phyloP scores from a whole-genome alignment of 1,140 invertebrate genomes.

The Gryon sp. region DNA sequence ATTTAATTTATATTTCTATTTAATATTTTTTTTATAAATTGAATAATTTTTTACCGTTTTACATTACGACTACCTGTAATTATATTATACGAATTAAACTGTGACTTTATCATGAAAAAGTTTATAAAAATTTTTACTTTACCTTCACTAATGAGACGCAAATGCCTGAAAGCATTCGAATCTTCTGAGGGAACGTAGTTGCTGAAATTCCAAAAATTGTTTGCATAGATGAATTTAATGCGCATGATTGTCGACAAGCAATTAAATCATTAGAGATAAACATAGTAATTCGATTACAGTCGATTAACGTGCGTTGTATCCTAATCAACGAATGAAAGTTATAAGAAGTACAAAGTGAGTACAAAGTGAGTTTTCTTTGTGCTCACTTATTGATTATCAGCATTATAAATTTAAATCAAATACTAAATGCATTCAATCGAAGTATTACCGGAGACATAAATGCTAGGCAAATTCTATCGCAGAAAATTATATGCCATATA shows the following conservation, averaged over 20 bases:
- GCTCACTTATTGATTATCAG: too few relatives aligned
- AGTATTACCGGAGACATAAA: not conserved
- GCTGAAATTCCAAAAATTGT: slow-evolving; percentile 40
- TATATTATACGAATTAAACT: too few relatives aligned
- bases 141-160: too few relatives aligned
- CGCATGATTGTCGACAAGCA: not conserved
- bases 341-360: not conserved
- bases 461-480: not conserved
- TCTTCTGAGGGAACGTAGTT: slow-evolving; percentile 32
- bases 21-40: too few relatives aligned
- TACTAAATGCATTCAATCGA: too few relatives aligned
- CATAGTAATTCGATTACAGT: not conserved
- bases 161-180: slow-evolving; percentile 23
- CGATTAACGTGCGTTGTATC: not conserved
- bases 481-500: not conserved
- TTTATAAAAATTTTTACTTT: too few relatives aligned
- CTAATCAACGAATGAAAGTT: slow-evolving; percentile 8
- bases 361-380: slow-evolving; percentile 3
- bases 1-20: too few relatives aligned
- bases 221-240: slow-evolving; percentile 14
- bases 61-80: too few relatives aligned
- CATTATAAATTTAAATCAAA: not conserved
- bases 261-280: slow-evolving; percentile 18
- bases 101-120: too few relatives aligned
- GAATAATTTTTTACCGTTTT: too few relatives aligned